Percentiles rank a stretch among this genome's conserved stretches.
Evolutionary conservation across 2,888 invertebrate genomes (phyloP).

Genomic region (Eristalis pertinax): DNA sequence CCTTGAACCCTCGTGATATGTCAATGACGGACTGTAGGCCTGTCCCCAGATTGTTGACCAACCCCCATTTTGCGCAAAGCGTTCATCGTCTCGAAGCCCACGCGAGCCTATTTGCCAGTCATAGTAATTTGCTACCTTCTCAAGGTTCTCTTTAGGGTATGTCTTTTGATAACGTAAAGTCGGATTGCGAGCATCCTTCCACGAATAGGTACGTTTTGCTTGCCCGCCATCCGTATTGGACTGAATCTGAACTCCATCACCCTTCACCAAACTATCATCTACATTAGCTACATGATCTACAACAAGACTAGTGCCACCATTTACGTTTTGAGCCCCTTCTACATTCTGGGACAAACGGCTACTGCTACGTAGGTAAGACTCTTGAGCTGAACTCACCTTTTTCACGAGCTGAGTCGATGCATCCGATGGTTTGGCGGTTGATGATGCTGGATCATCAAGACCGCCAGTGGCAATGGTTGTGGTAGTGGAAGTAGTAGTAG

Average conservation of each 20-base stretch:
- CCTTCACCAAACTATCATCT: conserved; percentile 66
- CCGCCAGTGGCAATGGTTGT: conserved; percentile 35
- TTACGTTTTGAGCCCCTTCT: conserved; percentile 51
- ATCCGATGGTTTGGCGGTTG: conserved; percentile 36
- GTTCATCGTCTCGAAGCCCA: conserved; percentile 64
- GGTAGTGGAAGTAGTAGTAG: conserved; percentile 74
- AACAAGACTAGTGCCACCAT: conserved; percentile 59
- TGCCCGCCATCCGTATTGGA: not conserved
- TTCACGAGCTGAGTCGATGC: conserved; percentile 74
- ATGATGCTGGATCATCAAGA: conserved; percentile 52
- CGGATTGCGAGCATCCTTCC: conserved; percentile 61
- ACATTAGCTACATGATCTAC: conserved; percentile 69
- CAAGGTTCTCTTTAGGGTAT: conserved; percentile 22
- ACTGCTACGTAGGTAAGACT: conserved; percentile 65
- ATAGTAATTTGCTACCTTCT: conserved; percentile 46
- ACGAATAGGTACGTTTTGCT: conserved; percentile 55
- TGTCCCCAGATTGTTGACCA: conserved; percentile 60
- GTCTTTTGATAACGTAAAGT: conserved; percentile 59
- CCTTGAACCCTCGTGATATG: conserved; percentile 39
- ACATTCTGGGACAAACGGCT: conserved; percentile 62
- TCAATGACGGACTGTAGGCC: conserved; percentile 31
- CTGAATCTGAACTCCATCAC: conserved; percentile 15
- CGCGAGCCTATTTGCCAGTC: conserved; percentile 63
- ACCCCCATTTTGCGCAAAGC: conserved; percentile 35
- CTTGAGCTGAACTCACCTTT: conserved; percentile 80